Evolutionary conservation across 2,888 invertebrate genomes (phyloP).

Genomic region (Acrobasis repandana): DNA sequence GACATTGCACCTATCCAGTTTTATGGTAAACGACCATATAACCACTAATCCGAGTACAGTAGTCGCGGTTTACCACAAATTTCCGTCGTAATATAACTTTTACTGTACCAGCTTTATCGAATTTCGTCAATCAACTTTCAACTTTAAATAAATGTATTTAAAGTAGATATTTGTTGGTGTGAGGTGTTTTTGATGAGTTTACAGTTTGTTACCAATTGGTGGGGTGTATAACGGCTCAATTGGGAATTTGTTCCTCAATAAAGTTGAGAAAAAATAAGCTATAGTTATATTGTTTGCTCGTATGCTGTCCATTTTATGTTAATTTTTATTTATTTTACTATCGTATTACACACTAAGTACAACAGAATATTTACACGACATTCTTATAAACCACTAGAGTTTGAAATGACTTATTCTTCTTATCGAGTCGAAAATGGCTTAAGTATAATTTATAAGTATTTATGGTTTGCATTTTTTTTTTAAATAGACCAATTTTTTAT

Average conservation of each 20-base stretch:
- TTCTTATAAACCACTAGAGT: no score
- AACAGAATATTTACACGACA: no score
- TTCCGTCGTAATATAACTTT: slow-evolving; percentile 39
- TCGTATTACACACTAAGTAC: no score
- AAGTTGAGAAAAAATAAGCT: neutral
- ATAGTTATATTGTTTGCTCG: neutral
- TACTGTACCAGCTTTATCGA: slow-evolving; percentile 27
- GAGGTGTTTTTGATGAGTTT: neutral
- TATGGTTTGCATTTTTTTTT: no score
- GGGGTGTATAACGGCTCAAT: slow-evolving; percentile 1
- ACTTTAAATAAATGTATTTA: neutral
- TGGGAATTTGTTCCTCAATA: neutral
- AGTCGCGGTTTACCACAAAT: slow-evolving; percentile 50
- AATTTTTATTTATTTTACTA: no score
- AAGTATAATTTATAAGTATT: no score
- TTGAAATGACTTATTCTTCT: no score
- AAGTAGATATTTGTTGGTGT: neutral
- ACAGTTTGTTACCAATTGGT: slow-evolving; percentile 5
- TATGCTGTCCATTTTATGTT: neutral
- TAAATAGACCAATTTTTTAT: no score
- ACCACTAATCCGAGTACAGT: slow-evolving; percentile 40
- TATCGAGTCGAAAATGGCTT: no score
- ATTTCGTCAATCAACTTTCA: neutral
- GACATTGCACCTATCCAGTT: slow-evolving; percentile 9
- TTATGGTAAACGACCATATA: slow-evolving; percentile 22